A percentile compares a stretch with the other conserved stretches of the same genome.
phyloP scores from a whole-genome alignment of 2,888 invertebrate genomes.

The Dastarcus helophoroides region DNA sequence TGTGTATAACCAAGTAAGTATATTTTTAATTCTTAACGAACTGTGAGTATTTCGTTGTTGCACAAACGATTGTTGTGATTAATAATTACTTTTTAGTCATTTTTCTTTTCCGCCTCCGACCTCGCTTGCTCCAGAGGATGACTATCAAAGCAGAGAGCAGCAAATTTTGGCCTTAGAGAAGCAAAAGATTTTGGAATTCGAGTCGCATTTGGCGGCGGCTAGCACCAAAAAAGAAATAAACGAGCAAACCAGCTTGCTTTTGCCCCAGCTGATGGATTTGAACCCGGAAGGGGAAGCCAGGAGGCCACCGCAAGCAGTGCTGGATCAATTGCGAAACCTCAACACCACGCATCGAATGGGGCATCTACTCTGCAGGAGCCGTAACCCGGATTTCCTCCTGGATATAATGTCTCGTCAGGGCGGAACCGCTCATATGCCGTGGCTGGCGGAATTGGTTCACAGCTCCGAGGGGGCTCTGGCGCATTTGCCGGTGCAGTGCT shows the following conservation, averaged over 20 bases:
- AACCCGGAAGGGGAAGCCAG: conserved; percentile 76
- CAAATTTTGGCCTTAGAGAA: conserved; percentile 61
- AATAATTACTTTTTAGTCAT: conserved; percentile 38
- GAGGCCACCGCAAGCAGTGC: conserved; percentile 61
- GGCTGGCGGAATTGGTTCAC: conserved; percentile 89
- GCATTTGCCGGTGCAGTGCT: conserved; percentile 90
- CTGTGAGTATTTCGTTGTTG: conserved; percentile 1
- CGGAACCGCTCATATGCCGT: conserved; percentile 89
- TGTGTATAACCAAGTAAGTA: conserved; percentile 84
- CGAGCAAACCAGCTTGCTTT: conserved; percentile 74
- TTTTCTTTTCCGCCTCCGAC: conserved; percentile 62
- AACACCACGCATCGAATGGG: conserved; percentile 75
- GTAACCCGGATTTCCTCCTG: conserved; percentile 84
- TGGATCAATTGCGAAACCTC: conserved; percentile 68
- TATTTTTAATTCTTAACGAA: background rate
- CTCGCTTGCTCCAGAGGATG: conserved; percentile 45
- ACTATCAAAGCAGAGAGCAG: conserved; percentile 51
- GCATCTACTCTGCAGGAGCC: conserved; percentile 74
- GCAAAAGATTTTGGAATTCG: conserved; percentile 75
- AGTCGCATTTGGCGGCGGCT: conserved; percentile 82
- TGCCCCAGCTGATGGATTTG: conserved; percentile 75
- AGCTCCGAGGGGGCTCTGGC: conserved; percentile 78
- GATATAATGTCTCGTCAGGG: conserved; percentile 76
- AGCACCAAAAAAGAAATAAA: conserved; percentile 82
- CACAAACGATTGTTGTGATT: background rate